Base-by-base conservation (phyloP, 2,888 invertebrate species). In the Chirona hameri region DNA sequence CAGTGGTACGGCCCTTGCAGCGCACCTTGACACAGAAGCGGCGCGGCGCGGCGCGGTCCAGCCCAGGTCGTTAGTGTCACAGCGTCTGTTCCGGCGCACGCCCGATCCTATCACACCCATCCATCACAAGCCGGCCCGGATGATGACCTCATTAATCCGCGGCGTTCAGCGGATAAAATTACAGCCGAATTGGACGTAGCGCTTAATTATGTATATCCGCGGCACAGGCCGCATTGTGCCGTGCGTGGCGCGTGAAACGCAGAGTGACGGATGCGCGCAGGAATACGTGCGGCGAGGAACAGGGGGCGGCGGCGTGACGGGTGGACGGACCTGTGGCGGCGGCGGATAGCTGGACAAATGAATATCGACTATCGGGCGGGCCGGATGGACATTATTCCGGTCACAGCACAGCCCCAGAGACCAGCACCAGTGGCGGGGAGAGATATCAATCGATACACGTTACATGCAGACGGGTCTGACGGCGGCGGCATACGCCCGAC, bases 61-160 rank as follows among this genome's bases (percentile, higher is more conserved):
- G 39, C 21, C 39, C 39, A 4, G 76, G 31, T 39, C 76, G 76
- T 69, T 69, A 69, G 76, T 7, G 39, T 18, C 18, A 24, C 65
- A 0, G 27, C 14, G 27, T 69, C 39, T 0, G 69, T 29, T 29
- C 10, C 69, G 7, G 69, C 12, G 21, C 21, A 48, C 48, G 48
- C 31, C 39, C 76, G 76, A 39, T 39, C 76, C 10, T 69, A 69
- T 69, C 69, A n/a, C 7, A 5, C 2, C 76, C 18, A 76, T 76
- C 76, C 76, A 76, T 76, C 76, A 76, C 31, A 76, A 76, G 27
- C 24, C 69, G 27, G 31, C 9, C 18, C 76, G 39, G 76, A 76
- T 76, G 76, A 76, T 76, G 76, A 39, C 76, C 76, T 76, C 76
- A 76, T 76, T 76, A 76, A 76, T 76, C 39, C 15, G 14, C 76